These are phyloP conservation scores for Chrysomela aeneicollis DNA, from an alignment of 2,888 invertebrate genomes.

Conservation along the genomic window DNA sequence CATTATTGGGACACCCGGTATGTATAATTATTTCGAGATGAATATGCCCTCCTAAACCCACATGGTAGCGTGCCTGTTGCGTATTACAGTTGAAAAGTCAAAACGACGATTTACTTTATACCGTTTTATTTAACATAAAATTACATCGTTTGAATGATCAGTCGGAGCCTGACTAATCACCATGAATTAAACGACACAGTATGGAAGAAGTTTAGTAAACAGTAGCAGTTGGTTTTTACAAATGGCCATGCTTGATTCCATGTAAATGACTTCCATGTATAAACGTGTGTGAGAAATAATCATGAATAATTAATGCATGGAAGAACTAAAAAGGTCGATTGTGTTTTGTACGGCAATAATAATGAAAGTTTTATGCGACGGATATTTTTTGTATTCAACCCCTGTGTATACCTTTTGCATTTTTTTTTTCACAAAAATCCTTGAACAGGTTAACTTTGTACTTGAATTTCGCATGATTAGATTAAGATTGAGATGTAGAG, in stretches of 20 bases:
- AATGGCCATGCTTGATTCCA: constrained; percentile 45
- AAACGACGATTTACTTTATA: constrained; percentile 28
- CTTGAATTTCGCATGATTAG: too few relatives aligned
- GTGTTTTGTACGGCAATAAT: background rate
- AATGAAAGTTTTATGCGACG: too few relatives aligned
- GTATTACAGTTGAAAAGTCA: constrained; percentile 13
- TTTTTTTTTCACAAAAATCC: too few relatives aligned
- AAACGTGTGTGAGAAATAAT: constrained; percentile 40
- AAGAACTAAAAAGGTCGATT: background rate
- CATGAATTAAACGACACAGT: constrained; percentile 35
- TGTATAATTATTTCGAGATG: too few relatives aligned
- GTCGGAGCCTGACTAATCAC: constrained; percentile 38
- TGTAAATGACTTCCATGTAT: constrained; percentile 44
- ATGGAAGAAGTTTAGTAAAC: constrained; percentile 24
- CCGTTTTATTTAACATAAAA: constrained; percentile 35
- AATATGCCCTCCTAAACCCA: background rate
- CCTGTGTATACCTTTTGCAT: too few relatives aligned
- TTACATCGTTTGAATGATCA: constrained; percentile 35
- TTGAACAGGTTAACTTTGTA: too few relatives aligned
- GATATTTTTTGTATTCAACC: too few relatives aligned
- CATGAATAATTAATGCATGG: constrained; percentile 47
- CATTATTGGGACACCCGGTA: too few relatives aligned
- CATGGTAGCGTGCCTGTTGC: background rate
- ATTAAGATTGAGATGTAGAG: too few relatives aligned
- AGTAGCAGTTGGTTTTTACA: constrained; percentile 45